Conservation (phyloP, 2,113 vertebrate genomes). For the Todiramphus saurophagus region DNA sequence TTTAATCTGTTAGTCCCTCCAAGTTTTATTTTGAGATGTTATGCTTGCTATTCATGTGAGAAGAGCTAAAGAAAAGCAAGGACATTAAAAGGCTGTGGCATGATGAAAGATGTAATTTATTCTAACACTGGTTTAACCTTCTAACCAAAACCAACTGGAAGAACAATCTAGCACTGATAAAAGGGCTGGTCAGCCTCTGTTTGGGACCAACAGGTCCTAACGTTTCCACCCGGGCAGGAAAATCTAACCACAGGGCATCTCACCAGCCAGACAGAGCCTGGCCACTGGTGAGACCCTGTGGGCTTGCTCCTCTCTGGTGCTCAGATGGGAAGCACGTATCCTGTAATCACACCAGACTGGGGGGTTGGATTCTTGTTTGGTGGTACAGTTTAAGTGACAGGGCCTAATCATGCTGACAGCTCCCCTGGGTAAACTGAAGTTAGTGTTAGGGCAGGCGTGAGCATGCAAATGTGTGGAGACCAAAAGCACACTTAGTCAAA, state of each 20-base stretch:
- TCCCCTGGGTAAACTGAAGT: rapidly evolving
- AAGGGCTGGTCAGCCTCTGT: background rate
- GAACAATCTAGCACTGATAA: background rate
- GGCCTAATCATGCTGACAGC: background rate
- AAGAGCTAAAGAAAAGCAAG: background rate
- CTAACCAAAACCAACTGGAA: background rate
- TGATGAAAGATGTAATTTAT: background rate
- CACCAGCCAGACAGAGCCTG: background rate
- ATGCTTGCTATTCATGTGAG: background rate
- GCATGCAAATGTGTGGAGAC: rapidly evolving
- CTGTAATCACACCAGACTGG: rapidly evolving
- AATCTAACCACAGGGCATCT: background rate
- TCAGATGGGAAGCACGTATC: background rate
- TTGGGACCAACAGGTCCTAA: background rate
- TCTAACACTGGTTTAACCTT: background rate
- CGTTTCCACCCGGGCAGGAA: background rate
- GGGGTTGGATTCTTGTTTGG: background rate
- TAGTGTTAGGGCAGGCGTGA: rapidly evolving
- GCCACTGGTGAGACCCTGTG: background rate
- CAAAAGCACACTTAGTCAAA: background rate
- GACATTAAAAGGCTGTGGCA: background rate
- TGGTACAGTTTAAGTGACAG: background rate
- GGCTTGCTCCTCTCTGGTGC: background rate
- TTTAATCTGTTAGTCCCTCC: background rate
- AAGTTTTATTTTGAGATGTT: background rate